Percentiles rank a stretch among this genome's conserved stretches.
Evolutionary conservation across 2,113 vertebrate genomes (phyloP).

Genomic region (Macaca mulatta): DNA sequence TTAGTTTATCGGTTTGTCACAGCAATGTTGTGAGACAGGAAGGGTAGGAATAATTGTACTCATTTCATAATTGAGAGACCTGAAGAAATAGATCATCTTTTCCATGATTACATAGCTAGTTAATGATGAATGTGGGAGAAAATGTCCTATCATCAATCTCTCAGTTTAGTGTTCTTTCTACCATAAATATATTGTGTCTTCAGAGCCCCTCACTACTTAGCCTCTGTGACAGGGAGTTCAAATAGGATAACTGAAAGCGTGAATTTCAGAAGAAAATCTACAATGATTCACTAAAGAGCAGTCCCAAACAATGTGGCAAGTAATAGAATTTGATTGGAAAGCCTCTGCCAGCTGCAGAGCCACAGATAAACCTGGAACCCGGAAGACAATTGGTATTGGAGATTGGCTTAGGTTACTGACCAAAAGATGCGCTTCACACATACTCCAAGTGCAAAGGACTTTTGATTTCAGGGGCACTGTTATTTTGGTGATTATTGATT

Average conservation of each 20-base stretch:
- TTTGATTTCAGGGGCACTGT: not conserved
- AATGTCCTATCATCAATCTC: not conserved
- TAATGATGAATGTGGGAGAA: not conserved
- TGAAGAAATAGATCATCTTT: not conserved
- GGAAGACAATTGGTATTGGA: not conserved
- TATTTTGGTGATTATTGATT: not conserved
- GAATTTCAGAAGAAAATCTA: not conserved
- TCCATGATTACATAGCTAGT: not conserved
- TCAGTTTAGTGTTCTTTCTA: not conserved
- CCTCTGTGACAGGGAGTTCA: not conserved
- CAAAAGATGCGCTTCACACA: not conserved
- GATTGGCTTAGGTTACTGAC: not conserved
- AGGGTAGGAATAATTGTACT: not conserved
- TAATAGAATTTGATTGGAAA: not conserved
- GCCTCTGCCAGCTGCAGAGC: not conserved
- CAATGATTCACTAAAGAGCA: not conserved
- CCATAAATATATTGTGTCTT: not conserved
- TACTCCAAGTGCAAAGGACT: not conserved
- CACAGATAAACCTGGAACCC: not conserved
- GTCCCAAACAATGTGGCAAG: not conserved
- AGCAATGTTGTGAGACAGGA: not conserved
- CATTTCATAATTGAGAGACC: not conserved
- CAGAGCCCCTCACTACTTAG: not conserved
- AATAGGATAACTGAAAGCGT: not conserved
- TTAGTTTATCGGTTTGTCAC: not conserved